phyloP scores from a whole-genome alignment of 2,888 invertebrate species.

The Drosophila nr. medialis region DNA sequence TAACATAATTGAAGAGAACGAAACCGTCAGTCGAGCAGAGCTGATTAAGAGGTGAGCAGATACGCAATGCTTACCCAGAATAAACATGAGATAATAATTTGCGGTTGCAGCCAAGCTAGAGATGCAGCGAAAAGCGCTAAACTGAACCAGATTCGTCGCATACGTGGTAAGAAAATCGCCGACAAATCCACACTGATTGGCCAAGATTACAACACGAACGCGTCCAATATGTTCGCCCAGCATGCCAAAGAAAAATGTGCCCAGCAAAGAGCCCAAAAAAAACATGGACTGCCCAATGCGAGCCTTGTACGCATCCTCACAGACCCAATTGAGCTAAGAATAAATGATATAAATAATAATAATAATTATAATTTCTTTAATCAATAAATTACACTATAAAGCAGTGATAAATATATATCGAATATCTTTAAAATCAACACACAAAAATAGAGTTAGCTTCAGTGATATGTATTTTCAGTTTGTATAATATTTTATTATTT shows the following conservation, averaged over 20 bases:
- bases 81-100: slow-evolving; percentile 87
- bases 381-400: background rate
- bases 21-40: slow-evolving; percentile 7
- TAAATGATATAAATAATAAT: background rate
- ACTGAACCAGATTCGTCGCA: slow-evolving; percentile 84
- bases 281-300: slow-evolving; percentile 87
- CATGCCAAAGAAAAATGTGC: slow-evolving; percentile 86
- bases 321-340: slow-evolving; percentile 69
- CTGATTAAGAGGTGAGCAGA: slow-evolving; percentile 32
- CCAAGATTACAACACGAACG: slow-evolving; percentile 86
- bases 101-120: slow-evolving; percentile 87
- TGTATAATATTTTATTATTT: background rate
- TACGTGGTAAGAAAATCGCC: slow-evolving; percentile 86
- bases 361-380: background rate
- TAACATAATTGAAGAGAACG: slow-evolving; percentile 58
- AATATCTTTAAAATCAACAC: background rate
- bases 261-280: slow-evolving; percentile 87
- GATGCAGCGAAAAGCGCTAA: slow-evolving; percentile 85
- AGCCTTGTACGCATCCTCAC: slow-evolving; percentile 86
- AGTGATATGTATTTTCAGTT: background rate
- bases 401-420: no score
- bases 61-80: slow-evolving; percentile 85
- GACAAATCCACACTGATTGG: slow-evolving; percentile 85
- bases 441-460: background rate
- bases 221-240: slow-evolving; percentile 86